Evolutionary conservation across 2,797 vertebrate genomes (phyloP).

Genomic region (Dromococcyx pavoninus): DNA sequence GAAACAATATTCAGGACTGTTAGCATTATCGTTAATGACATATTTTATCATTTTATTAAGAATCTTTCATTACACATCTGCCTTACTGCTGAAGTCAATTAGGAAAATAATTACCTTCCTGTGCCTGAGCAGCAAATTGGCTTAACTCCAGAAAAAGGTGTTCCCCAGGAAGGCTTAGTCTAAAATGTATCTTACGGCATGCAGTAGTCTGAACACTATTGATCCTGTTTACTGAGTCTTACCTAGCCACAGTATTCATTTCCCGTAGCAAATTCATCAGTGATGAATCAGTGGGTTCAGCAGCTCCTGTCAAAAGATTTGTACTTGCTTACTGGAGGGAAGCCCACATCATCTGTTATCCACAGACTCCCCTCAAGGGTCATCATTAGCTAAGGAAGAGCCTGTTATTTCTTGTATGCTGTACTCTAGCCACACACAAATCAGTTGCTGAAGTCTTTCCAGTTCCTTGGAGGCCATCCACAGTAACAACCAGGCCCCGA

Average conservation of each 20-base stretch:
- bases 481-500: background rate
- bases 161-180: background rate
- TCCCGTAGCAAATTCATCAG: background rate
- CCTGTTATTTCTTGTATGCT: background rate
- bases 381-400: background rate
- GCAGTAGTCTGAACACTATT: background rate
- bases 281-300: background rate
- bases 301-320: slow-evolving; percentile 21
- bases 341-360: background rate
- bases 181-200: background rate
- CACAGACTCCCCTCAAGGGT: background rate
- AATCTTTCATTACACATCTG: background rate
- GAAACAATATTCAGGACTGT: background rate
- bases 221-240: background rate
- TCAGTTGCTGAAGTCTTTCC: background rate
- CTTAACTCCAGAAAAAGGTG: background rate
- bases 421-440: background rate
- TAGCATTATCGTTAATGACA: background rate
- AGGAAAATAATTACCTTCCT: slow-evolving; percentile 30
- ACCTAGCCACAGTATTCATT: background rate
- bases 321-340: slow-evolving; percentile 13
- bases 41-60: slow-evolving; percentile 18
- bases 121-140: background rate
- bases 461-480: background rate
- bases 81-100: background rate